Evolutionary conservation across 2,888 invertebrate genomes (phyloP).

Genomic region (Lasioglossum morio): DNA sequence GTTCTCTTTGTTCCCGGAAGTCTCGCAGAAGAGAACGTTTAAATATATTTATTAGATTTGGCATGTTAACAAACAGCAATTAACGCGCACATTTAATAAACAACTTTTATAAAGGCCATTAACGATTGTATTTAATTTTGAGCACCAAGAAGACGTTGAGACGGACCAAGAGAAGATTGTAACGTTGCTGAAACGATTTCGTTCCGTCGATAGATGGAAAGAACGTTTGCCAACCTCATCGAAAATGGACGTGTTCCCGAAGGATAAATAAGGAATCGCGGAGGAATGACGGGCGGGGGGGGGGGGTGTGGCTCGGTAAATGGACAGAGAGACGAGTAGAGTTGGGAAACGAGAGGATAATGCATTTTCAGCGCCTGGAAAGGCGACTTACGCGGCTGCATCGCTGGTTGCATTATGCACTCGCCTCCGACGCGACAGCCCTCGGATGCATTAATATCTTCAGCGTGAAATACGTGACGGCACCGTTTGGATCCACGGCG

Average conservation of each 20-base stretch:
- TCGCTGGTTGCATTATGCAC: constrained; percentile 34
- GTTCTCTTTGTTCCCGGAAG: not conserved
- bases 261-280: constrained; percentile 4
- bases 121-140: not conserved
- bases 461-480: constrained; percentile 1
- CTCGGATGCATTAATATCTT: constrained; percentile 20
- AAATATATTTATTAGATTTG: too few species aligned
- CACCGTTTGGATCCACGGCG: not conserved
- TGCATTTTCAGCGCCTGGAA: constrained; percentile 49
- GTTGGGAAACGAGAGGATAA: constrained; percentile 35
- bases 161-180: not conserved
- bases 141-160: not conserved
- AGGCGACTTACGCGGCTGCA: not conserved
- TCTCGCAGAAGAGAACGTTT: too few species aligned
- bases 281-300: not conserved
- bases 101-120: too few species aligned
- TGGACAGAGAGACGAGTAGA: not conserved
- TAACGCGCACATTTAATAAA: too few species aligned
- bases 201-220: not conserved
- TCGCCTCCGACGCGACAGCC: not conserved
- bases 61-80: too few species aligned
- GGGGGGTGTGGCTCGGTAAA: not conserved
- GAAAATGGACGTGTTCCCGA: not conserved
- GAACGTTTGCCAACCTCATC: not conserved
- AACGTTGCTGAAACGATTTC: not conserved